Conservation (phyloP, 2,888 invertebrate species). For the Lottia scabra region DNA sequence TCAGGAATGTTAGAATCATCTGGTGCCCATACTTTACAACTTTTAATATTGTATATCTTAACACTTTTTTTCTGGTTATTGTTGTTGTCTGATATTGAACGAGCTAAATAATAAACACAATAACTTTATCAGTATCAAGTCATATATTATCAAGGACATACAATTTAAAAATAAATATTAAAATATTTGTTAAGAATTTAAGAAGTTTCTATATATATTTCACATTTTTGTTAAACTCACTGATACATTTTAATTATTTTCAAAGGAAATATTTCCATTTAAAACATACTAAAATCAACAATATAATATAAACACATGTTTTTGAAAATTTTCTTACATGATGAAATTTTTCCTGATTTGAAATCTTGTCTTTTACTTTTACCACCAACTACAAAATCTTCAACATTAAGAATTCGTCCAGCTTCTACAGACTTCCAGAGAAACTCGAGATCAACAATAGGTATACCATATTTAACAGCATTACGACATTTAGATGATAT, state of each 20-base stretch:
- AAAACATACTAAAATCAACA: too few species aligned
- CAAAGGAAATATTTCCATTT: too few species aligned
- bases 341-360: conserved; percentile 59
- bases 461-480: conserved; percentile 60
- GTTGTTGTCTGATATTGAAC: conserved; percentile 35
- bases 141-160: too few species aligned
- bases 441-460: conserved; percentile 58
- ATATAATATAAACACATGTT: too few species aligned
- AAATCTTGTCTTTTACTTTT: conserved; percentile 56
- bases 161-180: too few species aligned
- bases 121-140: too few species aligned
- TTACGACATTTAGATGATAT: conserved; percentile 63
- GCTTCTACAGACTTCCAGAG: conserved; percentile 49
- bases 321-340: too few species aligned
- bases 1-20: conserved; percentile 48
- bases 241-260: too few species aligned
- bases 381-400: conserved; percentile 54
- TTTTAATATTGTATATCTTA: conserved; percentile 36
- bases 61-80: conserved; percentile 32
- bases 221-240: too few species aligned
- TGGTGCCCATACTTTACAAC: conserved; percentile 41
- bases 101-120: conserved; percentile 29
- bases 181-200: too few species aligned
- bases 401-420: conserved; percentile 42
- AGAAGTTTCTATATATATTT: too few species aligned